Evolutionary conservation across 2,797 vertebrate genomes (phyloP), one percentile per base, ranked within the genome.

Genomic region (Spinibarbus caldwelli): DNA sequence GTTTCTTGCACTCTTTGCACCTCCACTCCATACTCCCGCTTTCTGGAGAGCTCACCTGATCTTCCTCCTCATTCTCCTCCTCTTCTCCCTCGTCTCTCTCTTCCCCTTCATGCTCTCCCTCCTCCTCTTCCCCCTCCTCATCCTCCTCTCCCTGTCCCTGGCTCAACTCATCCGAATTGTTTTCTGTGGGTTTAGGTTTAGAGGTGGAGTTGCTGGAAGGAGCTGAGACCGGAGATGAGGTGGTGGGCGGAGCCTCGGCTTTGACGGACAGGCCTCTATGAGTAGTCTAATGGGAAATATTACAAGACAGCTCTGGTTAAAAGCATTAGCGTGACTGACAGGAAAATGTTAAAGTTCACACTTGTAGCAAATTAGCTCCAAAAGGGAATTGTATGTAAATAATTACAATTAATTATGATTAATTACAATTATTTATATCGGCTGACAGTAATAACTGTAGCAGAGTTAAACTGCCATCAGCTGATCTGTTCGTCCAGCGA

Each of bases 1-100:
- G 97, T 47, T 95, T 95, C 91, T 97, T 97, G 85, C 98, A 99
- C 5, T 97, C 95, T 3, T 96, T 95, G 45, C 98, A 99, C 23
- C 95, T 98, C 97, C 97, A 99, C 88, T 98, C 97, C 0, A 95
- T 93, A 4, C 90, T 88, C 92, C 90, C 83, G 88, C 91, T 95
- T 68, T 96, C 96, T 0, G 95, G 92, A 3, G 96, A 91, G 83
- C 94, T 93, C 1, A 96, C 90, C 0, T 92, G 90, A 3, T 93
- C 92, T 0, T 96, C 96, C 0, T 97, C 96, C 17, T 96, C 96
- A 0, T 96, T 95, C 31, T 96, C 96, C 0, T 95, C 93, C 0
- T 90, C 94, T 0, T 95, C 94, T 0, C 92, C 93, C 0, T 96
- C 95, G 0, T 97, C 93, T 47, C 96, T 95, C 0, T 95, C 93